phyloP scores from a whole-genome alignment of 2,797 vertebrate species.

The Coregonus sp. region DNA sequence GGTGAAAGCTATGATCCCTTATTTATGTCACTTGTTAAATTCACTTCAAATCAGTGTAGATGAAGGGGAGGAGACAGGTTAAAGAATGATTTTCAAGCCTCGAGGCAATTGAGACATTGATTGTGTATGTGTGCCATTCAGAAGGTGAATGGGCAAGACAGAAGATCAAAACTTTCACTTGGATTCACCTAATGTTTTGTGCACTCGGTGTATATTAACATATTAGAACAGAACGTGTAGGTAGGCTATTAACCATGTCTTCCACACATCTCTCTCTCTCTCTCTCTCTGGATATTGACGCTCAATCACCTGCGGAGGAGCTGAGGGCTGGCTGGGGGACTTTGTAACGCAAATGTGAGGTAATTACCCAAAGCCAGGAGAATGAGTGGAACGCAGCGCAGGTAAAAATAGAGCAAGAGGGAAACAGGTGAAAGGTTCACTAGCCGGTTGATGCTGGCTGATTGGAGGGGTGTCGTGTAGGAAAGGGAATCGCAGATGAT shows the following conservation, averaged over 20 bases:
- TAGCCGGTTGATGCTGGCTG: slow-evolving; percentile 72
- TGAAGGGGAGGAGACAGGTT: no score
- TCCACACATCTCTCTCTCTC: slow-evolving; percentile 38
- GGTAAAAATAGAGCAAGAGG: slow-evolving; percentile 61
- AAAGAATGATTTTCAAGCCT: no score
- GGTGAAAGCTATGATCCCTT: no score
- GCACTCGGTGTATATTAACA: not conserved
- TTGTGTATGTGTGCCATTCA: no score
- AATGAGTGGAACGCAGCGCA: slow-evolving; percentile 50
- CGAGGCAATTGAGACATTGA: no score
- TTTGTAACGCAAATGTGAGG: slow-evolving; percentile 80
- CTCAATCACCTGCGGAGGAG: slow-evolving; percentile 75
- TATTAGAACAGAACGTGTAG: not conserved
- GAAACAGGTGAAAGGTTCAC: slow-evolving; percentile 57
- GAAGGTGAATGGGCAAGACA: no score
- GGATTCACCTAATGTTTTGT: no score
- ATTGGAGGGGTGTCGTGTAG: slow-evolving; percentile 41
- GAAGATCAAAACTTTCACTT: no score
- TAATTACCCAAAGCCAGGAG: slow-evolving; percentile 75
- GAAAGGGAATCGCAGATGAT: slow-evolving; percentile 36
- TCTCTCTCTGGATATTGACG: slow-evolving; percentile 61
- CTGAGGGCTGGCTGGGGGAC: slow-evolving; percentile 66
- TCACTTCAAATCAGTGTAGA: no score
- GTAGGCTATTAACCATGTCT: not conserved
- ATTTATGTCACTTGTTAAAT: no score